Percentiles rank a stretch among this genome's conserved stretches.
These are phyloP conservation scores for Amia ocellicauda DNA, from an alignment of 2,113 vertebrate genomes.

Conservation along the genomic window DNA sequence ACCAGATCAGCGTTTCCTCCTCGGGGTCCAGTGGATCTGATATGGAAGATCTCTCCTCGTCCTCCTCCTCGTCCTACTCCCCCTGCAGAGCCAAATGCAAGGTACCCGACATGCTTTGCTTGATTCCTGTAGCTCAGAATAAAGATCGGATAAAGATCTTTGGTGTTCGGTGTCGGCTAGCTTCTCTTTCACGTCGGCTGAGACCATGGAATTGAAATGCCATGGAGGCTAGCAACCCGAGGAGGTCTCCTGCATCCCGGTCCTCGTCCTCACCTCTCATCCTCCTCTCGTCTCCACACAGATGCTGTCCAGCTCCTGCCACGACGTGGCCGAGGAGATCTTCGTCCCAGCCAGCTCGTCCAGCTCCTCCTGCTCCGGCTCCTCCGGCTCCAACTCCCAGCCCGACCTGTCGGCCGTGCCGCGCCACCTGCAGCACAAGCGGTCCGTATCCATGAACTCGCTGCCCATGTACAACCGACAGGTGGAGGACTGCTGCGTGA, in stretches of 20 bases:
- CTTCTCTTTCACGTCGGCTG: too few relatives aligned
- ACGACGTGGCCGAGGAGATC: constrained; percentile 62
- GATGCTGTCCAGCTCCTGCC: constrained; percentile 54
- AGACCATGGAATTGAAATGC: too few relatives aligned
- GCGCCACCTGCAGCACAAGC: constrained; percentile 43
- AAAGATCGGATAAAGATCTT: too few relatives aligned
- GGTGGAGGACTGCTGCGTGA: constrained; percentile 66
- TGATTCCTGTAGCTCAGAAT: too few relatives aligned
- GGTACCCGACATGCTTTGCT: too few relatives aligned
- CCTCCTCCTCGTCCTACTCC: constrained; percentile 35
- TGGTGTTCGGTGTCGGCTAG: too few relatives aligned
- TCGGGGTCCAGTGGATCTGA: constrained; percentile 66
- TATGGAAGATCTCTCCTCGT: constrained; percentile 56
- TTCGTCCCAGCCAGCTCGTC: constrained; percentile 47
- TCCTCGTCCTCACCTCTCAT: too few relatives aligned
- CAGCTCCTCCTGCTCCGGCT: constrained; percentile 29
- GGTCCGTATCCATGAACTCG: constrained; percentile 59
- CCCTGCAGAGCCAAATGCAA: neutral
- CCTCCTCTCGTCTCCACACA: constrained; percentile 21
- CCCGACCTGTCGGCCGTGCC: constrained; percentile 22
- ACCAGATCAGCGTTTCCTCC: constrained; percentile 66
- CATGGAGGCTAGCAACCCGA: too few relatives aligned
- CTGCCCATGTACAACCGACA: constrained; percentile 61
- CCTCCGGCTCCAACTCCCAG: constrained; percentile 42
- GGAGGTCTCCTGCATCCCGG: too few relatives aligned